Base-by-base conservation (phyloP, 2,888 invertebrate species). In the Acrobasis consociella region DNA sequence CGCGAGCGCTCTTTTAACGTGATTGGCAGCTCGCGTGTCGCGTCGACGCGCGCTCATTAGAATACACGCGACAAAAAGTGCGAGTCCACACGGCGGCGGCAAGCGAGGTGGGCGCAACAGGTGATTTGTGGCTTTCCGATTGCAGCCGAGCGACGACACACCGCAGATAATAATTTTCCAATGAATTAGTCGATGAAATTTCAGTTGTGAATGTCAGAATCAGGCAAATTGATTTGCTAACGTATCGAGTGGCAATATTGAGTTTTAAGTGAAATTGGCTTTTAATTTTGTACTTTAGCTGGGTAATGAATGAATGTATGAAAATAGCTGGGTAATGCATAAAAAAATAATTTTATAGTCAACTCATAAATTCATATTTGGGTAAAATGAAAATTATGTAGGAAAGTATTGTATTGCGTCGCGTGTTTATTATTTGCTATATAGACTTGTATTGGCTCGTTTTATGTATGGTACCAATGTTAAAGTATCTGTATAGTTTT, bases 81-180 rank as follows among this genome's bases (percentile, higher is more conserved):
- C 9, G 9, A 56, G 17, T 56, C 42, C 56, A 42, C 56, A 42
- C 56, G 39, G 9, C 16, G 42, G 39, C 31, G 31, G 31, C 31
- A 7, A 31, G 31, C 31, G 56, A 11, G 17, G 42, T 2, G 56
- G 17, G 56, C 11, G 56, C 56, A 56, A 56, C 56, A 56, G 56
- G 56, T 56, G 56, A 56, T 39, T 56, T 56, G 56, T 17, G 42
- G 56, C 17, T 56, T 56, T 42, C 56, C 56, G 56, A 56, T 56
- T 56, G 7, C 55, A 17, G 39, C 56, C 42, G 55, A 16, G 39
- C 46, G 52, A 13, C 56, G 56, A 56, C 56, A 46, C 10, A 46
- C 56, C 56, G 11, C 56, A 46, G 56, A 39, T 56, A 56, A 56
- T 56, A 56, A 56, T 46, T 56, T 46, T 56, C 22, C 56, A 56